Evolutionary conservation across 2,888 invertebrate species (phyloP), one percentile per base, ranked within the genome.

Genomic region (Heliconius sara): DNA sequence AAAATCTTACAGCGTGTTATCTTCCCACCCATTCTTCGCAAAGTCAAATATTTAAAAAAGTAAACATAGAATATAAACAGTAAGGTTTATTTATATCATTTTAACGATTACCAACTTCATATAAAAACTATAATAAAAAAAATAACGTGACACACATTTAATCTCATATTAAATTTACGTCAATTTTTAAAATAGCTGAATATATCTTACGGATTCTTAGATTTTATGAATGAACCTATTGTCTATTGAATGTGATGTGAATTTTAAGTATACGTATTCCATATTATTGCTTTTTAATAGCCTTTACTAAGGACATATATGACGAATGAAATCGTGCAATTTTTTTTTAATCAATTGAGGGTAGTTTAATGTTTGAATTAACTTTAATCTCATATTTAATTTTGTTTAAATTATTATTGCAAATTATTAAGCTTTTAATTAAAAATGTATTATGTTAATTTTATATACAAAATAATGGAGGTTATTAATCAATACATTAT

Each of bases 161-260:
- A 60, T 74, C 73, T 19, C n/a, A 60, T 60, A 73, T 60, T 25
- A 13, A 73, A 73, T 60, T 57, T 73, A 73, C 68, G 67, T 78
- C 43, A 60, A 78, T 43, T n/a, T 75, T 60, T 63, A 52, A 81
- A 78, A 78, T 79, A 79, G 47, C 67, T 77, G 27, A 74, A 74
- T 78, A 39, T 52, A 66, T 70, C 68, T 57, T 76, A 63, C 27
- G 74, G 76, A 76, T 86, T 86, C 85, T 84, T 57, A 84, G 85
- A 84, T 83, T 89, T 88, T 88, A 90, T 92, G 91, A 92, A 92
- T 92, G 91, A 89, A 89, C 81, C 86, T 84, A 87, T 90, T 91
- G 90, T 90, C 84, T 80, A 63, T 34, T 60, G 22, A 39, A 67
- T 84, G 84, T 85, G 83, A 10, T 66, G 43, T 81, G 82, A 82